A percentile compares a stretch with the other conserved stretches of the same genome.
Evolutionary conservation across 2,888 invertebrate genomes (phyloP).

Genomic region (Trichacis sp.): DNA sequence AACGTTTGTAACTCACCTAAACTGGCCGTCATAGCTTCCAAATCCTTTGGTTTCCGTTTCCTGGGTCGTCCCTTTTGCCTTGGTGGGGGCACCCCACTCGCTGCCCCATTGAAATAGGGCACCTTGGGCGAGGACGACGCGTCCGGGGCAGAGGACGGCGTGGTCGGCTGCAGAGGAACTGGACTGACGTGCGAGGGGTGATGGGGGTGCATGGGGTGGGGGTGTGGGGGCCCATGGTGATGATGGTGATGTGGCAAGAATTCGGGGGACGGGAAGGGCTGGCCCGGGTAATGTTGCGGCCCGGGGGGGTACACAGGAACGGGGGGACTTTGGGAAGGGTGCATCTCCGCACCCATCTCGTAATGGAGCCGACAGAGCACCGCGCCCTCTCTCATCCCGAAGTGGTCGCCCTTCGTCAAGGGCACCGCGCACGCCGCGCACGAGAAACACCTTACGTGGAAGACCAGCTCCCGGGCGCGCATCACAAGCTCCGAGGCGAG

Average conservation of each 20-base stretch:
- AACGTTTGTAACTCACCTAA: too few relatives aligned
- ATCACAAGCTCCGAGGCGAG: slow-evolving; percentile 93
- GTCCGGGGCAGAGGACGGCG: slow-evolving; percentile 71
- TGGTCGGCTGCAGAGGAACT: slow-evolving; percentile 71
- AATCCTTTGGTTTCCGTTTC: slow-evolving; percentile 92
- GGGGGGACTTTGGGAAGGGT: slow-evolving; percentile 66
- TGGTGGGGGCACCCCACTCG: slow-evolving; percentile 73
- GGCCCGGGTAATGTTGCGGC: slow-evolving; percentile 70
- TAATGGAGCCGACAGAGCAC: slow-evolving; percentile 87
- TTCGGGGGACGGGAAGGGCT: slow-evolving; percentile 72
- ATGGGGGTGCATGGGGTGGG: slow-evolving; percentile 54
- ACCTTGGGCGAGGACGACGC: slow-evolving; percentile 68
- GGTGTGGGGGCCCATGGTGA: slow-evolving; percentile 62
- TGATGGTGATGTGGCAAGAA: slow-evolving; percentile 67
- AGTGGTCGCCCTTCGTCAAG: slow-evolving; percentile 93
- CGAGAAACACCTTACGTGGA: slow-evolving; percentile 95
- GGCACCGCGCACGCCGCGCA: slow-evolving; percentile 90
- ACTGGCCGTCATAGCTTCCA: slow-evolving; percentile 87
- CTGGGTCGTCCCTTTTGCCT: slow-evolving; percentile 93
- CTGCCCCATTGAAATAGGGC: slow-evolving; percentile 74
- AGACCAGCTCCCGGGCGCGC: slow-evolving; percentile 92
- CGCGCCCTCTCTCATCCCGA: slow-evolving; percentile 89
- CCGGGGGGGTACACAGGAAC: slow-evolving; percentile 66
- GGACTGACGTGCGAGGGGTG: slow-evolving; percentile 69
- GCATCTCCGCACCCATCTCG: slow-evolving; percentile 71